These are phyloP conservation scores for Polyommatus icarus DNA, from an alignment of 2,888 invertebrate genomes.

Conservation along the genomic window DNA sequence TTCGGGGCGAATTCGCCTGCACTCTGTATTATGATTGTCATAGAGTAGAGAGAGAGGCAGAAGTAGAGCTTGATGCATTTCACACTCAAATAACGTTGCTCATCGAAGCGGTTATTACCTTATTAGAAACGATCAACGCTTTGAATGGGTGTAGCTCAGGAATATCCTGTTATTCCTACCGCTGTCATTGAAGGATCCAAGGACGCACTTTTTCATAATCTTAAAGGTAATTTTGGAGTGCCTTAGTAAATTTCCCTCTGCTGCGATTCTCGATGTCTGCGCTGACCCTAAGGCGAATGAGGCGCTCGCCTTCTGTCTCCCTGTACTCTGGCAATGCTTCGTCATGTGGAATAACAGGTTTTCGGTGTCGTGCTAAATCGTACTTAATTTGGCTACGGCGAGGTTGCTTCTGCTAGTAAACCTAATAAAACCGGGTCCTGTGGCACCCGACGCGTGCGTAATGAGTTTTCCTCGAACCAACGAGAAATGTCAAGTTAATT, in stretches of 20 bases:
- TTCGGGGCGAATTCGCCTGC: slow-evolving; percentile 11
- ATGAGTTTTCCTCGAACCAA: slow-evolving; percentile 76
- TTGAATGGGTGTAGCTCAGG: too few species aligned
- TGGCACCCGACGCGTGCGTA: slow-evolving; percentile 75
- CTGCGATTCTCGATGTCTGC: neutral
- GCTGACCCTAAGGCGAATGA: neutral
- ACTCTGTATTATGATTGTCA: neutral
- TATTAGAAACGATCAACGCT: too few species aligned
- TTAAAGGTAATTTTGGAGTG: too few species aligned
- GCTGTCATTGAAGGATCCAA: too few species aligned
- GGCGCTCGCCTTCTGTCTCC: neutral
- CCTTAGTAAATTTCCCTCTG: neutral
- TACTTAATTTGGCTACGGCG: slow-evolving; percentile 27
- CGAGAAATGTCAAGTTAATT: slow-evolving; percentile 32
- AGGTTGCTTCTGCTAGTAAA: slow-evolving; percentile 60
- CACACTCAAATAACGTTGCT: neutral
- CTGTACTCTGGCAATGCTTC: slow-evolving; percentile 15
- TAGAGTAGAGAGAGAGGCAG: neutral
- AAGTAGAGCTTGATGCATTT: neutral
- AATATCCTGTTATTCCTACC: too few species aligned
- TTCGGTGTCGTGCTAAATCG: slow-evolving; percentile 24
- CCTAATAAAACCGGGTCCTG: slow-evolving; percentile 71
- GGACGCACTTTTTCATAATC: too few species aligned
- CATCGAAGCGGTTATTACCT: neutral
- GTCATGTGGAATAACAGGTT: slow-evolving; percentile 26